phyloP scores from a whole-genome alignment of 2,888 invertebrate genomes.

The Cepaea hortensis region DNA sequence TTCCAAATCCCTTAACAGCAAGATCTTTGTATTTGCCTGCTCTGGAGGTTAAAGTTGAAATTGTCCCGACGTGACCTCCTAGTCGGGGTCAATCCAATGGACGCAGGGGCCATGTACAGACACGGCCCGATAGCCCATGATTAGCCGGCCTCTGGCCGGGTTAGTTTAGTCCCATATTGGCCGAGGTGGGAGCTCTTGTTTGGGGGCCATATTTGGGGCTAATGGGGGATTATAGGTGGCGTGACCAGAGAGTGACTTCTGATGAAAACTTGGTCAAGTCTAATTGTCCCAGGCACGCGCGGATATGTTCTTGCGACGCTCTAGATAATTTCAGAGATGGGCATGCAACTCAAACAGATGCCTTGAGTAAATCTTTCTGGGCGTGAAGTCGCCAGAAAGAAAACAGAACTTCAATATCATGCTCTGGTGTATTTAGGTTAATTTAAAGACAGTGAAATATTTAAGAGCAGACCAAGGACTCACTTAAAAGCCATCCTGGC shows the following conservation, averaged over 20 bases:
- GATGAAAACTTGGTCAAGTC: not conserved
- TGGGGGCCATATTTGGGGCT: constrained; percentile 5
- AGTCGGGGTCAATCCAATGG: constrained; percentile 28
- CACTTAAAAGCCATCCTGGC: too few relatives aligned
- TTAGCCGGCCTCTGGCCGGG: constrained; percentile 21
- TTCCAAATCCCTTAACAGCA: not conserved
- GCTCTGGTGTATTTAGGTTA: too few relatives aligned
- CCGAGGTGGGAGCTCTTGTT: constrained; percentile 13
- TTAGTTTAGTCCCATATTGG: constrained; percentile 36
- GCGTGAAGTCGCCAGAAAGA: not conserved
- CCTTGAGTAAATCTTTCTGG: too few relatives aligned
- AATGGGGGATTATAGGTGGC: constrained; percentile 25
- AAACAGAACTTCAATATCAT: not conserved
- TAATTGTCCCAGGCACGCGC: not conserved
- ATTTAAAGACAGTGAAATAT: too few relatives aligned
- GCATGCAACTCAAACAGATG: too few relatives aligned
- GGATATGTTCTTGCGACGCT: not conserved
- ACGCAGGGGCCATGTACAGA: constrained; percentile 31
- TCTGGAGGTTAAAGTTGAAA: constrained; percentile 32
- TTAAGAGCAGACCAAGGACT: too few relatives aligned
- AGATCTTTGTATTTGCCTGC: not conserved
- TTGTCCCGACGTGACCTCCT: constrained; percentile 36
- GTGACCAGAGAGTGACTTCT: constrained; percentile 25
- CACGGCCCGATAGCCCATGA: constrained; percentile 26
- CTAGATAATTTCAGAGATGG: too few relatives aligned